Base-by-base conservation (phyloP, 53 echinoderm and acorn worm species). In the Stichopus horrens region DNA sequence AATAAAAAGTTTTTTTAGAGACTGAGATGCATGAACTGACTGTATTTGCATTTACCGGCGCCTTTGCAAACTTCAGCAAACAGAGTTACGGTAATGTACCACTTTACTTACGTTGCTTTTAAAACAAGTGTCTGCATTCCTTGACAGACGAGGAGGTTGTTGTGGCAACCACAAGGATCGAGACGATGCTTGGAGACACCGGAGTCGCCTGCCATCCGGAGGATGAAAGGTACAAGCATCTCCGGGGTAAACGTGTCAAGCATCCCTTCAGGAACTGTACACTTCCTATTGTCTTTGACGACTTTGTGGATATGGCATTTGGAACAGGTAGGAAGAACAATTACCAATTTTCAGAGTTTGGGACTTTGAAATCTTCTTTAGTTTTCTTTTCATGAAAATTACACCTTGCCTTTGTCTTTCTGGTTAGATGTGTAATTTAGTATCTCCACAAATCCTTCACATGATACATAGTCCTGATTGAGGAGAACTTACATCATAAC, bases 111-210 rank as follows among this genome's bases (percentile, higher is more conserved):
- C 1, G 11, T 67, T 11, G 11, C 68, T n/a, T 67, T 67, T 37
- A 2, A 37, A 37, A 37, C 16, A 75, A 75, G 21, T 75, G 21
- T 75, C 51, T 75, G 21, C 19, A 18, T 13, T 75, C 16, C 21
- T 58, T 21, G 55, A 59, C 76, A 95, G 98, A 94, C 89, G 99
- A 96, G 54, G 99, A 98, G 91, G 77, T 98, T 13, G 91, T 96
- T 4, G 99, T 98, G 56, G 99, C 99, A 0, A 98, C 99, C 52
- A 98, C 99, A 52, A 93, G 99, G 89, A 93, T 98, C 20, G 99
- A 98, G 88, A 98, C 99, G 23, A 98, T 98, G 99, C 90, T 98
- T 54, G 99, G 95, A 8, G 99, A 98, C 66, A 96, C 99, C 2
- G 99, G 94, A 5, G 95, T 98, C 0, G 93, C 93, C 23, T 95